Conservation (phyloP, 2,113 vertebrate genomes). For the Labeo catla region DNA sequence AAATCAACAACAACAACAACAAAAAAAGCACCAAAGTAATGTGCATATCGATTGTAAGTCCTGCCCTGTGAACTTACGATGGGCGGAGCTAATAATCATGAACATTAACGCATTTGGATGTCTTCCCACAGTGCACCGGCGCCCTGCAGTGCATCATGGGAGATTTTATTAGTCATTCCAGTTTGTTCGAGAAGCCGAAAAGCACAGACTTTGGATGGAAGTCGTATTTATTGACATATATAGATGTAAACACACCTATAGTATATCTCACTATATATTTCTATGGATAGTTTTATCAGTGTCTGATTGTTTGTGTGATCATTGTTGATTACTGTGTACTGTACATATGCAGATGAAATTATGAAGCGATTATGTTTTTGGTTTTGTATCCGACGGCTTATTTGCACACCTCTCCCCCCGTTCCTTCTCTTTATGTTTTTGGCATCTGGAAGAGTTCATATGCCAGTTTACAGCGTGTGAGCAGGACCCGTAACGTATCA, state of each 20-base stretch:
- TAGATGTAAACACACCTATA: constrained; percentile 61
- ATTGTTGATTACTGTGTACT: constrained; percentile 70
- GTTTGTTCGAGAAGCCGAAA: constrained; percentile 56
- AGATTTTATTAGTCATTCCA: constrained; percentile 63
- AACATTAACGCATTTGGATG: background rate
- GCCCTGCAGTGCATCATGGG: constrained; percentile 54
- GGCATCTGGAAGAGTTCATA: constrained; percentile 16
- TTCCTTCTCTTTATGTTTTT: constrained; percentile 55
- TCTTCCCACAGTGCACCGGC: background rate
- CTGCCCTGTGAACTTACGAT: background rate
- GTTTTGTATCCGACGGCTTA: constrained; percentile 73
- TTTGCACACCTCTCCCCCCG: constrained; percentile 78
- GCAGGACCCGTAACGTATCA: background rate
- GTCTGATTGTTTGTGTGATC: constrained; percentile 63
- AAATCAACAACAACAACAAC: too few species aligned
- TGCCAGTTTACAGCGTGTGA: background rate
- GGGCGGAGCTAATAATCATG: background rate
- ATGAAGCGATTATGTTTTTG: constrained; percentile 59
- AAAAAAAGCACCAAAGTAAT: background rate
- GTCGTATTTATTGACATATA: constrained; percentile 68
- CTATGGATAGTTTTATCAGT: constrained; percentile 66
- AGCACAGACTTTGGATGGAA: constrained; percentile 62
- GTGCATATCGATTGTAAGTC: constrained; percentile 3
- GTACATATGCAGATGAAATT: constrained; percentile 73
- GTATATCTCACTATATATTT: constrained; percentile 61